Evolutionary conservation across 2,888 invertebrate species (phyloP).

Genomic region (Notodonta ziczac): DNA sequence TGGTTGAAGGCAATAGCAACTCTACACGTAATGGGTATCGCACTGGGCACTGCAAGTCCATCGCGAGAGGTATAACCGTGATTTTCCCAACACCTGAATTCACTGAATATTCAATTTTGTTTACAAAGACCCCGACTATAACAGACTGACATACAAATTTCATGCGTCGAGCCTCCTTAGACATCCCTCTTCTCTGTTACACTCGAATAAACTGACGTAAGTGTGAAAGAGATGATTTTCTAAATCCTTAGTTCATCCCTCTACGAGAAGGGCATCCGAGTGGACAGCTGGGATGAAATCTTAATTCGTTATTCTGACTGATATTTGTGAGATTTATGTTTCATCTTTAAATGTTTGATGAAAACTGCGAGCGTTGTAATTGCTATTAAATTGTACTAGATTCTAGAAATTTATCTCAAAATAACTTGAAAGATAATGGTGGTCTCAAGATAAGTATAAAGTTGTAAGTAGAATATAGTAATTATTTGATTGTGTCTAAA

Average conservation of each 20-base stretch:
- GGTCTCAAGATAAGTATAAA: too few relatives aligned
- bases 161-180: conserved; percentile 42
- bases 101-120: conserved; percentile 82
- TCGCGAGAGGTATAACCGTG: conserved; percentile 64
- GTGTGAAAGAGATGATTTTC: conserved; percentile 48
- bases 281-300: conserved; percentile 61
- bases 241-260: conserved; percentile 54
- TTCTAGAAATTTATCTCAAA: too few relatives aligned
- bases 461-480: too few relatives aligned
- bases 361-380: conserved; percentile 22
- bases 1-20: conserved; percentile 8
- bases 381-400: conserved; percentile 2
- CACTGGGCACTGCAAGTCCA: conserved; percentile 46
- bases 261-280: conserved; percentile 51
- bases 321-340: conserved; percentile 47
- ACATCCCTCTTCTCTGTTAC: conserved; percentile 21
- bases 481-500: too few relatives aligned
- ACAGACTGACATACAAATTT: conserved; percentile 69
- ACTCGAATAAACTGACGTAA: neutral
- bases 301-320: conserved; percentile 50
- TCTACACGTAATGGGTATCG: conserved; percentile 42
- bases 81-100: conserved; percentile 66
- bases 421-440: too few relatives aligned
- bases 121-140: conserved; percentile 69
- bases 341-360: conserved; percentile 34